phyloP scores from a whole-genome alignment of 1,140 invertebrate species.

The Agrilus planipennis region DNA sequence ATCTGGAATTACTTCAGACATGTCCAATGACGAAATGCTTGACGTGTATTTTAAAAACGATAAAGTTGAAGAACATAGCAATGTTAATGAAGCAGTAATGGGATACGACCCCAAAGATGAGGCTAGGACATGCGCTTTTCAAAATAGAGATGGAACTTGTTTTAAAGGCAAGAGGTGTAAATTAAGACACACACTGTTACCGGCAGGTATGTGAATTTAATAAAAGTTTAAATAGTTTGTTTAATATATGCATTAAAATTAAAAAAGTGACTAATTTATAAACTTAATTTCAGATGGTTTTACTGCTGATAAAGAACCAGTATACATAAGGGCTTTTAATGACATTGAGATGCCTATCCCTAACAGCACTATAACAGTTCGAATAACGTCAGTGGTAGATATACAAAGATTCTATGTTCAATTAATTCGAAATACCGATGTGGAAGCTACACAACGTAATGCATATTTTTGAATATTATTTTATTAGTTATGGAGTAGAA shows the following conservation, averaged over 20 bases:
- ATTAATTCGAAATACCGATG: neutral
- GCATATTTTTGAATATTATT: neutral
- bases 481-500: neutral
- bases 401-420: neutral
- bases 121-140: neutral
- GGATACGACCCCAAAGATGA: conserved; percentile 2
- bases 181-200: conserved; percentile 1
- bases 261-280: neutral
- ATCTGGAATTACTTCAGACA: neutral
- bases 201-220: neutral
- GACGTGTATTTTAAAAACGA: neutral
- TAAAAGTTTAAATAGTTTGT: neutral
- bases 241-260: neutral
- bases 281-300: neutral
- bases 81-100: conserved; percentile 3
- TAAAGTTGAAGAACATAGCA: neutral
- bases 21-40: neutral
- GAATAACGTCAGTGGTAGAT: neutral
- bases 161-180: conserved; percentile 4
- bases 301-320: neutral
- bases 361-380: neutral
- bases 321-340: neutral
- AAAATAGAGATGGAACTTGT: conserved; percentile 1
- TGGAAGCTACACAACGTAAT: too few species aligned
- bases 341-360: neutral